These are phyloP conservation scores for Coecobrya sp. DNA, from an alignment of 2,888 invertebrate species.

Conservation along the genomic window DNA sequence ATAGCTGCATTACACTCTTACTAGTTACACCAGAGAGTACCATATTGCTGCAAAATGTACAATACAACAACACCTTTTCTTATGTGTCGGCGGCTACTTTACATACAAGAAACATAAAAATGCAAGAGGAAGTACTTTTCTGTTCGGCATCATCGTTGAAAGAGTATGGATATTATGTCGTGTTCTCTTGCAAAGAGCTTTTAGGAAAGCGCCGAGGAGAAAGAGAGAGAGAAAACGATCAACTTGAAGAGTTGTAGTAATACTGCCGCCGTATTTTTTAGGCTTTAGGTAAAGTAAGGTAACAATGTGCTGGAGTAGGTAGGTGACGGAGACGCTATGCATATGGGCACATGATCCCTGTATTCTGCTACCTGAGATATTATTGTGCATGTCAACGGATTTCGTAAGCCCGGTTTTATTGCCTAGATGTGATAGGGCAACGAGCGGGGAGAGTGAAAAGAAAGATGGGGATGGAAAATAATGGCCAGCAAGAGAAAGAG, in stretches of 20 bases:
- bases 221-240: slow-evolving; percentile 15
- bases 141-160: not conserved
- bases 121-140: not conserved
- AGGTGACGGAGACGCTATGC: not conserved
- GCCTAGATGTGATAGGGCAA: not conserved
- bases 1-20: not conserved
- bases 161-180: not conserved
- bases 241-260: not conserved
- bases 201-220: not conserved
- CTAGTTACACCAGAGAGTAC: not conserved
- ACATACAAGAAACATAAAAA: not conserved
- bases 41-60: not conserved
- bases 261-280: not conserved
- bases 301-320: slow-evolving; percentile 39
- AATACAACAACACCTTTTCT: not conserved
- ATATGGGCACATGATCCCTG: slow-evolving; percentile 17
- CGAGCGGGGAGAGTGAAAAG: not conserved
- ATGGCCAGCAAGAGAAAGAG: slow-evolving; percentile 6
- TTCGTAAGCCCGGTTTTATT: not conserved
- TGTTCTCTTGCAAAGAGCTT: not conserved
- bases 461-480: not conserved
- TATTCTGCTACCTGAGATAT: slow-evolving; percentile 47
- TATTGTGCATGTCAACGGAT: slow-evolving; percentile 26
- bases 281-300: not conserved
- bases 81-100: not conserved